Evolutionary conservation across 1,140 invertebrate species (phyloP), one percentile per base, ranked within the genome.

Genomic region (Leptinotarsa texana): DNA sequence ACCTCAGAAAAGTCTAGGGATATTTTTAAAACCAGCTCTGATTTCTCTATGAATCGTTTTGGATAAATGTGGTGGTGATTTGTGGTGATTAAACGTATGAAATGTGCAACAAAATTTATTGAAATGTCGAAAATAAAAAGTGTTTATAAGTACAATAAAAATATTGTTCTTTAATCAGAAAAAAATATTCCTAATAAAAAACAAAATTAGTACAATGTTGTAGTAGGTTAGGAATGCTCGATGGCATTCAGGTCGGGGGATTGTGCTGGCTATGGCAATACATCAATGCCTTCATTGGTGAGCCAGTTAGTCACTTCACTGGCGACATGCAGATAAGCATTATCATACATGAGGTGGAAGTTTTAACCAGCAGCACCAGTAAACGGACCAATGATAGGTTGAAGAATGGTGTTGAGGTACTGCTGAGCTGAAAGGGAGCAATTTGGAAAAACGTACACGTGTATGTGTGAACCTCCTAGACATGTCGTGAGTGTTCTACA

Each of bases 221-320:
- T 5, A 27, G 27, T 27, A 27, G 27, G 27, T 27, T 27, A 27
- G 27, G 27, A 27, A 74, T 83, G 74, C 70, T 83, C 81, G 13
- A 84, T 82, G 1, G 81, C 77, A 77, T 83, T 83, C 21, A 83
- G 72, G 66, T 83, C 81, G 13, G 80, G 78, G 3, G 75, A 81
- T 72, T 82, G 81, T 61, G 74, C 77, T 3, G 77, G 79, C 81
- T 77, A 82, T 17, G 78, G 71, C 6, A 82, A 76, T 74, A 82
- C 72, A 6, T 75, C 61, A 61, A 80, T 62, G 42, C 24, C 51
- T 27, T 5, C 17, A 72, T 22, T 27, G 33, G 76, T 48, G 15
- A 42, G 42, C 47, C 57, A 75, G 15, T 33, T 13, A 11, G 69
- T 62, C 13, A 71, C 63, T 27, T 6, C 17, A 75, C 57, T 27